These are phyloP conservation scores for Geotrypetes seraphini DNA, from an alignment of 2,797 vertebrate species.

Conservation along the genomic window DNA sequence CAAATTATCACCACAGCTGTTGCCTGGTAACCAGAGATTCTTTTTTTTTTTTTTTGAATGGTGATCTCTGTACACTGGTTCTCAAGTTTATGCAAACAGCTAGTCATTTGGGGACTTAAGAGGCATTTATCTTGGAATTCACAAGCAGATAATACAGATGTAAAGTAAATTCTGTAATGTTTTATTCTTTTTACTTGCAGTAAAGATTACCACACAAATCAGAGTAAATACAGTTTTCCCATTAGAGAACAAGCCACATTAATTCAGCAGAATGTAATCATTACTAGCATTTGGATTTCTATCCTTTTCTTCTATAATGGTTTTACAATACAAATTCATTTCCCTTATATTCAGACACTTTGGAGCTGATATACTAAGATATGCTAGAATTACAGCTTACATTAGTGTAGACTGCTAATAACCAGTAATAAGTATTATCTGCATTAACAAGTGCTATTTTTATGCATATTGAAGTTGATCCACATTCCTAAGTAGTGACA, in stretches of 20 bases:
- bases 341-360: neutral
- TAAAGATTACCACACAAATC: neutral
- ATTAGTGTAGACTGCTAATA: no score
- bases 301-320: no score
- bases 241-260: neutral
- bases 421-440: no score
- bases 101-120: slow-evolving; percentile 26
- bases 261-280: slow-evolving; percentile 8
- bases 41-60: slow-evolving; percentile 38
- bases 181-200: slow-evolving; percentile 8
- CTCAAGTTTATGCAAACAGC: slow-evolving; percentile 43
- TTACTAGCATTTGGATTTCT: neutral
- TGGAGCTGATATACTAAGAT: no score
- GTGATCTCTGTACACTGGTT: slow-evolving; percentile 29
- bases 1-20: slow-evolving; percentile 38
- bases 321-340: neutral
- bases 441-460: no score
- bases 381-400: no score
- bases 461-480: no score
- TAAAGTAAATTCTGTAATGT: slow-evolving; percentile 23
- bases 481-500: no score
- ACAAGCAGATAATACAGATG: slow-evolving; percentile 26
- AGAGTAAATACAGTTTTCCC: slow-evolving; percentile 5
- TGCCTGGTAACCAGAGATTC: slow-evolving; percentile 51
- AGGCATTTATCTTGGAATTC: slow-evolving; percentile 37